Evolutionary conservation across 2,888 invertebrate species (phyloP).

Genomic region (Sylvicola fuscatus): DNA sequence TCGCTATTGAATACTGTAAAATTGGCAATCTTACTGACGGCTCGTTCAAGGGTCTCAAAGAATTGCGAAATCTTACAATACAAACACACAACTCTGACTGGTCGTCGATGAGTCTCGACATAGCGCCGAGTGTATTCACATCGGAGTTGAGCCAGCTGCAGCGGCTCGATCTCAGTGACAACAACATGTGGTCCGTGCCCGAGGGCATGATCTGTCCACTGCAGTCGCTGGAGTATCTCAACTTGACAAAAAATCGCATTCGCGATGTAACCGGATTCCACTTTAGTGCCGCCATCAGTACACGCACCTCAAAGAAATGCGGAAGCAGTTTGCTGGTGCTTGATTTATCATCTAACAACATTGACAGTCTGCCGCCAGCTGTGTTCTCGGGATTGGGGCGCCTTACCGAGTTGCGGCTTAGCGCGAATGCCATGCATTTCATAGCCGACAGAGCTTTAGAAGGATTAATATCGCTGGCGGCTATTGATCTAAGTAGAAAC

Average conservation of each 20-base stretch:
- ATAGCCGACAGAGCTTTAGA: conserved; percentile 67
- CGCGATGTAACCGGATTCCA: conserved; percentile 76
- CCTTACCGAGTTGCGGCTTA: conserved; percentile 58
- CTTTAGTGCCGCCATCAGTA: conserved; percentile 41
- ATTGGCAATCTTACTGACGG: conserved; percentile 64
- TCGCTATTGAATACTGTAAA: conserved; percentile 74
- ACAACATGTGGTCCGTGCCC: conserved; percentile 77
- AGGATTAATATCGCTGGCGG: conserved; percentile 57
- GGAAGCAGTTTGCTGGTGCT: conserved; percentile 52
- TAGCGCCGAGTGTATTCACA: conserved; percentile 58
- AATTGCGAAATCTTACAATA: conserved; percentile 67
- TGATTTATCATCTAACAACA: conserved; percentile 69
- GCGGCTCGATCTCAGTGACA: conserved; percentile 64
- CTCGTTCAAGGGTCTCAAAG: conserved; percentile 57
- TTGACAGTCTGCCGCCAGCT: conserved; percentile 59
- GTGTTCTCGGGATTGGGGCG: conserved; percentile 62
- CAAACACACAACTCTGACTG: conserved; percentile 68
- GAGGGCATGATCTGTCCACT: conserved; percentile 69
- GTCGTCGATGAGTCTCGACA: conserved; percentile 68
- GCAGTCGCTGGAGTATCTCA: conserved; percentile 56
- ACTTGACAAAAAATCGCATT: conserved; percentile 69
- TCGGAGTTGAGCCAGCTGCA: conserved; percentile 59
- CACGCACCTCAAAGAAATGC: conserved; percentile 25
- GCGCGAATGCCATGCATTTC: conserved; percentile 73
- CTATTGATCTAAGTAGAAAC: conserved; percentile 77